A percentile compares a stretch with the other conserved stretches of the same genome.
Evolutionary conservation across 2,888 invertebrate genomes (phyloP).

Genomic region (Helobdella robusta): DNA sequence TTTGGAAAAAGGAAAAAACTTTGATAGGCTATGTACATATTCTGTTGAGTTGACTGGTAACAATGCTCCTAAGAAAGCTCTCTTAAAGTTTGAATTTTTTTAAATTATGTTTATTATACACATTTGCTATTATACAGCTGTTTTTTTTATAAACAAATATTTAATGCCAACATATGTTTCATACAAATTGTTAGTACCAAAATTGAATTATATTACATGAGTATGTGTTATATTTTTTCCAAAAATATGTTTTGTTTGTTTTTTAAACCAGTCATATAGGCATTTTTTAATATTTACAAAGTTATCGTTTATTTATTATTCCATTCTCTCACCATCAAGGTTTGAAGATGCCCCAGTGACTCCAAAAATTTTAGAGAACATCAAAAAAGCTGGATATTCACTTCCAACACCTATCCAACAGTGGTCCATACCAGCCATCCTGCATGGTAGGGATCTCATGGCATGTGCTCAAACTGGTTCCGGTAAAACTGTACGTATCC

Average conservation of each 20-base stretch:
- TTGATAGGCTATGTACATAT: conserved; percentile 48
- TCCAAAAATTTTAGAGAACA: conserved; percentile 64
- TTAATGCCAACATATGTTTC: too few relatives aligned
- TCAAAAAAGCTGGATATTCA: conserved; percentile 60
- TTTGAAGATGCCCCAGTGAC: conserved; percentile 67
- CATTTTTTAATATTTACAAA: too few relatives aligned
- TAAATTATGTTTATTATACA: too few relatives aligned
- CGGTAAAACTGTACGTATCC: conserved; percentile 73
- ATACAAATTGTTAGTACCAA: too few relatives aligned
- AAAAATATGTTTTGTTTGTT: too few relatives aligned
- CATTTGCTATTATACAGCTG: too few relatives aligned
- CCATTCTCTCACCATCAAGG: conserved; percentile 44
- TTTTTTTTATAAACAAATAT: too few relatives aligned
- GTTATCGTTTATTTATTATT: too few relatives aligned
- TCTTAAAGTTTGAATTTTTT: conserved; percentile 28
- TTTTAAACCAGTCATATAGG: too few relatives aligned
- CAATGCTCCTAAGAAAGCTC: conserved; percentile 35
- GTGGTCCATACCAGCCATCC: conserved; percentile 72
- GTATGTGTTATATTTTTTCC: too few relatives aligned
- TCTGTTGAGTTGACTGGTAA: conserved; percentile 45
- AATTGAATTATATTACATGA: too few relatives aligned
- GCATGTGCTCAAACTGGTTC: conserved; percentile 96
- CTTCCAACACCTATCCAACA: conserved; percentile 91
- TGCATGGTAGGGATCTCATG: conserved; percentile 77
- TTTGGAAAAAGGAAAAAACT: conserved; percentile 47